Conservation (phyloP, 2,888 invertebrate species). For the Alentia gelatinosa region DNA sequence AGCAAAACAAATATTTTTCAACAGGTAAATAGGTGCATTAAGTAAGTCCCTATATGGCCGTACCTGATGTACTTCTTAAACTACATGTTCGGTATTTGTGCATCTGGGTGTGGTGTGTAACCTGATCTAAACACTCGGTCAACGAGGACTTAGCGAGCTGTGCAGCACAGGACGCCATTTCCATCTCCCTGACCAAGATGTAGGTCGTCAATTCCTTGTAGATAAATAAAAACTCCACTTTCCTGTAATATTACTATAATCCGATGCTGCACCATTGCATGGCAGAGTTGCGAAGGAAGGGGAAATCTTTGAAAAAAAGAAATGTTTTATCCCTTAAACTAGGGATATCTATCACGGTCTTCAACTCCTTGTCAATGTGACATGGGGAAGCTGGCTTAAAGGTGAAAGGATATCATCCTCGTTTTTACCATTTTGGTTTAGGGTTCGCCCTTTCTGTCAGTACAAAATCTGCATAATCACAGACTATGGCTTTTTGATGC, state of each 20-base stretch:
- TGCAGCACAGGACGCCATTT: background rate
- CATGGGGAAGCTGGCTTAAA: background rate
- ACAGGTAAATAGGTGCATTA: slow-evolving; percentile 38
- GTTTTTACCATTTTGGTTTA: background rate
- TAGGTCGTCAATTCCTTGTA: background rate
- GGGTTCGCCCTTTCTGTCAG: background rate
- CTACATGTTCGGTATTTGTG: slow-evolving; percentile 26
- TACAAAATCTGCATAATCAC: background rate
- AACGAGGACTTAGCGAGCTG: background rate
- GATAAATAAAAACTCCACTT: background rate
- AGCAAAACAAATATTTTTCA: slow-evolving; percentile 42
- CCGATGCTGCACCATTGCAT: background rate
- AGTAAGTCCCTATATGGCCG: background rate
- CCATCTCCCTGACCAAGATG: background rate
- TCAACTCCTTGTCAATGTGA: background rate
- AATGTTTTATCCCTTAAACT: background rate
- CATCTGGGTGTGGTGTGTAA: background rate
- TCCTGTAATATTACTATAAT: background rate
- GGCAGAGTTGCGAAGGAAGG: background rate
- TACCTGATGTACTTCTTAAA: background rate
- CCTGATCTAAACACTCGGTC: background rate
- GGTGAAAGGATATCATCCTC: background rate
- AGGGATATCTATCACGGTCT: background rate
- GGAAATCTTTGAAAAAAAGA: background rate
- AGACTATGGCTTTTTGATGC: background rate